Conservation (phyloP, 2,113 vertebrate species). For the Oophaga pumilio region DNA sequence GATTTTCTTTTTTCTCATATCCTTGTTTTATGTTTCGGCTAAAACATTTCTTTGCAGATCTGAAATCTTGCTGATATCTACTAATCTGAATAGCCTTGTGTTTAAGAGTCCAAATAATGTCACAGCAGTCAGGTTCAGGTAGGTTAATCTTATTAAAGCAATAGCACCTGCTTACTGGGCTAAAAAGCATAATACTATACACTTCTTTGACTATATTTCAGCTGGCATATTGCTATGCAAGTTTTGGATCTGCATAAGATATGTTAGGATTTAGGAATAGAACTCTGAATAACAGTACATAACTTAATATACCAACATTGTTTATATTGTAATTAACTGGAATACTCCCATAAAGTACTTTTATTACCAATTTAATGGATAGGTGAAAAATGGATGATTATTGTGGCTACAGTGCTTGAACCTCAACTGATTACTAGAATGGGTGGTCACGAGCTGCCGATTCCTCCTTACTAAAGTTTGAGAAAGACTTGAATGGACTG, state of each 20-base stretch:
- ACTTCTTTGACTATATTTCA: background rate
- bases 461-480: too few species aligned
- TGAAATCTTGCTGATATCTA: constrained; percentile 34
- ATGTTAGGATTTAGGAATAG: background rate
- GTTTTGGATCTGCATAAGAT: background rate
- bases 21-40: constrained; percentile 45
- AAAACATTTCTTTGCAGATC: constrained; percentile 43
- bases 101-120: constrained; percentile 11
- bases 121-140: background rate
- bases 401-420: too few species aligned
- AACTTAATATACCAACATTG: background rate
- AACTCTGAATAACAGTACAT: background rate
- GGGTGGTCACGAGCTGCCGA: too few species aligned
- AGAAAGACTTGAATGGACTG: too few species aligned
- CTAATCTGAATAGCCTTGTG: constrained; percentile 20
- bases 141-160: background rate
- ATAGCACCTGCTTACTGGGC: background rate
- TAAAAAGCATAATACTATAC: background rate
- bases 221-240: background rate
- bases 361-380: too few species aligned
- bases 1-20: constrained; percentile 1
- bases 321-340: too few species aligned
- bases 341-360: background rate
- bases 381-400: too few species aligned
- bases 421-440: too few species aligned